phyloP scores from a whole-genome alignment of 2,797 vertebrate genomes.

The Helarctos malayanus region DNA sequence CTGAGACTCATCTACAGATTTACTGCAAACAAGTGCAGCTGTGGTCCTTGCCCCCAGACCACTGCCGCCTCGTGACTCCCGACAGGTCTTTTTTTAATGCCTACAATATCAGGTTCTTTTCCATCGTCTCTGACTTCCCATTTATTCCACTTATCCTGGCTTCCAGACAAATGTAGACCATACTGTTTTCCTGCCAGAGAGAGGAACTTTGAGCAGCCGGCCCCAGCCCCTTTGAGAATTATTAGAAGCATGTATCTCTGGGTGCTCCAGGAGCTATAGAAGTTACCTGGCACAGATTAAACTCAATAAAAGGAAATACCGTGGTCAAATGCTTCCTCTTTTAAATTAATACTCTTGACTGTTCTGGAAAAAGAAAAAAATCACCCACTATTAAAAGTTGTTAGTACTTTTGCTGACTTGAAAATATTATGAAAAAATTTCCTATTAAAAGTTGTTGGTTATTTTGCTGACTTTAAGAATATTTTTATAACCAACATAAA shows the following conservation, averaged over 20 bases:
- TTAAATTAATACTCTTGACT: conserved; percentile 48
- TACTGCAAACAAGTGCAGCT: not conserved
- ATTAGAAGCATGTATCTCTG: conserved; percentile 35
- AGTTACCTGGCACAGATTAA: conserved; percentile 24
- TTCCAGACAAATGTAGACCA: not conserved
- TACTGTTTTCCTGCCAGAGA: not conserved
- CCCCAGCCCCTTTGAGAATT: not conserved
- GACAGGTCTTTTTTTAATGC: conserved; percentile 14
- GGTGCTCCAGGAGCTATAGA: not conserved
- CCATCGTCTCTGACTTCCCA: conserved; percentile 3
- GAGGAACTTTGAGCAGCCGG: rapidly evolving
- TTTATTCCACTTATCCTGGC: not conserved
- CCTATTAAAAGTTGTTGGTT: conserved; percentile 61
- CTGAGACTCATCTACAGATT: not conserved
- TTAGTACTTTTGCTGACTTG: conserved; percentile 62
- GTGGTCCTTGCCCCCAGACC: not conserved
- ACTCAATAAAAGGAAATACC: conserved; percentile 32
- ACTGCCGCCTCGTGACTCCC: not conserved
- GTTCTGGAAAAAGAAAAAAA: not conserved
- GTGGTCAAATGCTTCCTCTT: conserved; percentile 57
- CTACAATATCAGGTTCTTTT: not conserved
- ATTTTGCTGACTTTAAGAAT: conserved; percentile 66
- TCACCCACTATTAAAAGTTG: conserved; percentile 47
- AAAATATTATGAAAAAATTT: conserved; percentile 59
- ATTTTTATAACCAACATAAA: conserved; percentile 47